phyloP scores from a whole-genome alignment of 1,140 invertebrate species.

The Neodiprion lecontei region DNA sequence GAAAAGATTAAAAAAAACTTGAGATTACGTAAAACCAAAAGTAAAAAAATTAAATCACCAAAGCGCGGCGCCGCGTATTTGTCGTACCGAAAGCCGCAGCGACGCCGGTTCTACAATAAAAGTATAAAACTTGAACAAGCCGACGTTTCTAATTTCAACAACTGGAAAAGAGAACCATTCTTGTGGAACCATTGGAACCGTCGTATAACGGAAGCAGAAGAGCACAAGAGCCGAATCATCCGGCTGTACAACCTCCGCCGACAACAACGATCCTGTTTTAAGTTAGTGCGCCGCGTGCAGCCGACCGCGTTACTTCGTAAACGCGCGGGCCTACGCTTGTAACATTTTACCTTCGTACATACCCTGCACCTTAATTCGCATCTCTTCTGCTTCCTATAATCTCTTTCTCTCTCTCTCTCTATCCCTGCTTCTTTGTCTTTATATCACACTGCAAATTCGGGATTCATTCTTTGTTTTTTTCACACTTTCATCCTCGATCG shows the following conservation, averaged over 20 bases:
- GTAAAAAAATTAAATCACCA: neutral
- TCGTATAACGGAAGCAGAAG: slow-evolving; percentile 1
- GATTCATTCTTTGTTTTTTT: no score
- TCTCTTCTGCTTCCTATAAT: neutral
- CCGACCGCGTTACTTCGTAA: slow-evolving; percentile 1
- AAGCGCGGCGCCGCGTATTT: no score
- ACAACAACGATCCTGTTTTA: neutral
- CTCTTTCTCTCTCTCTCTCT: no score
- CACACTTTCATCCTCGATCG: no score
- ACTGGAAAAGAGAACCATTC: neutral
- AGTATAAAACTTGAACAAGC: no score
- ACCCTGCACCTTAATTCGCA: neutral
- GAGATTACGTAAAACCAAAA: neutral
- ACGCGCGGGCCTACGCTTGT: neutral
- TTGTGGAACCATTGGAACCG: slow-evolving; percentile 4
- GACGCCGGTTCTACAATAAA: no score
- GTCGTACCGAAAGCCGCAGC: no score
- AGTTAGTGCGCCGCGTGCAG: slow-evolving; percentile 6
- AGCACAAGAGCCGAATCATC: slow-evolving; percentile 2
- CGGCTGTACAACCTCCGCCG: neutral
- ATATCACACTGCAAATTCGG: no score
- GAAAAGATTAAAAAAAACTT: neutral
- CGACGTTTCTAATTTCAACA: neutral
- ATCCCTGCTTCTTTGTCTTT: no score
- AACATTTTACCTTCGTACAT: neutral